These are phyloP conservation scores for Colaptes auratus DNA, from an alignment of 2,113 vertebrate genomes.

Conservation along the genomic window DNA sequence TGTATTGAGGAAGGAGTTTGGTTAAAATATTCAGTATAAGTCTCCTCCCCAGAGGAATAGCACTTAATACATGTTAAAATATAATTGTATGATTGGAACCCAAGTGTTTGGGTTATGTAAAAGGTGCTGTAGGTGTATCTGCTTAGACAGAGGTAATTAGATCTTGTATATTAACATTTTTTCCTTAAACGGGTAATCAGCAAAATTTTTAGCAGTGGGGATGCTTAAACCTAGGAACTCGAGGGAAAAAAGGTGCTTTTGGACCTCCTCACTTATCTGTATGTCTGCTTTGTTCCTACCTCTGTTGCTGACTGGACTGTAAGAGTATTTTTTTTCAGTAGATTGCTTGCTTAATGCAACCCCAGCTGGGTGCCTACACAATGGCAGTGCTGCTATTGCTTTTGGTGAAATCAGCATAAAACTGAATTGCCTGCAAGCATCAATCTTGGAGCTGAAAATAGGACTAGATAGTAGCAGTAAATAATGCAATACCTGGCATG, in stretches of 20 bases:
- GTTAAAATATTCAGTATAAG: slow-evolving; percentile 8
- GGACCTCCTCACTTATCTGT: background rate
- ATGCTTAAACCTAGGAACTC: background rate
- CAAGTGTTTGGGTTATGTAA: slow-evolving; percentile 62
- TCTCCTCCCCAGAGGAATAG: slow-evolving; percentile 42
- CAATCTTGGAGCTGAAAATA: background rate
- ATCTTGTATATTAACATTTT: slow-evolving; percentile 58
- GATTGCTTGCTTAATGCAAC: background rate
- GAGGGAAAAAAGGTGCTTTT: background rate
- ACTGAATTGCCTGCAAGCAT: background rate
- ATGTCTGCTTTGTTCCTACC: background rate
- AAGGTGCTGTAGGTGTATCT: slow-evolving; percentile 49
- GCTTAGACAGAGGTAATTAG: slow-evolving; percentile 69
- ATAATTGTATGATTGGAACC: slow-evolving; percentile 55
- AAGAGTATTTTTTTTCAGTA: slow-evolving; percentile 5
- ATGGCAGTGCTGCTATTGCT: background rate
- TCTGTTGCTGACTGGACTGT: background rate
- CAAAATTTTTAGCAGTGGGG: background rate
- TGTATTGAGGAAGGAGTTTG: background rate
- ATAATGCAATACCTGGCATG: background rate
- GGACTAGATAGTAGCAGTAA: slow-evolving; percentile 9
- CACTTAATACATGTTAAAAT: slow-evolving; percentile 54
- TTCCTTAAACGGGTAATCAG: slow-evolving; percentile 51
- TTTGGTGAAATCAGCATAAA: slow-evolving; percentile 35
- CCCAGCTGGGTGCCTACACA: background rate